Evolutionary conservation across 2,113 vertebrate species (phyloP).

Genomic region (Aegotheles bennettii): DNA sequence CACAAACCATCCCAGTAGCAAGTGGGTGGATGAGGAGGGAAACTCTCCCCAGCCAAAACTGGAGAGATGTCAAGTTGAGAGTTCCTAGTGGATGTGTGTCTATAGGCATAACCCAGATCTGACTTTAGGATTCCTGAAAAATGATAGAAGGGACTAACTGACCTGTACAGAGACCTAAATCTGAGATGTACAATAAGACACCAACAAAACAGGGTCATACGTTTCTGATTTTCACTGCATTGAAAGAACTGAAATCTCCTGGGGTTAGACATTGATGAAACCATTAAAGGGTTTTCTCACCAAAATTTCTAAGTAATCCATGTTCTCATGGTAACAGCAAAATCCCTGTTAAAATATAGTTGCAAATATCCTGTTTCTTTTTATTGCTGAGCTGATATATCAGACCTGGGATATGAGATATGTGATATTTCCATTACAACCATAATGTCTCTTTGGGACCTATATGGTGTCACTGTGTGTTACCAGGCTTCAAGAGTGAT

Average conservation of each 20-base stretch:
- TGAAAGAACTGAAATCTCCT: not conserved
- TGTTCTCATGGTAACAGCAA: constrained; percentile 63
- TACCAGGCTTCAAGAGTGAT: constrained; percentile 13
- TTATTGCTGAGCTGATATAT: constrained; percentile 59
- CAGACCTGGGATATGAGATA: constrained; percentile 54
- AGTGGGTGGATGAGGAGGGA: not conserved
- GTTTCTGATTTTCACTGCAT: constrained; percentile 14
- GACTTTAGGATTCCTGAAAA: not conserved
- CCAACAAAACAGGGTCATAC: not conserved
- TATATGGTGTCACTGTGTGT: constrained; percentile 31
- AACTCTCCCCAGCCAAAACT: not conserved
- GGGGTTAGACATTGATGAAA: constrained; percentile 38
- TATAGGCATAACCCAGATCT: not conserved
- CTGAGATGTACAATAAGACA: not conserved
- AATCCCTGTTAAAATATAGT: constrained; percentile 59
- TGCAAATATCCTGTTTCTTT: constrained; percentile 69
- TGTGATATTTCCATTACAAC: constrained; percentile 63
- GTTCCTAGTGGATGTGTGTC: not conserved
- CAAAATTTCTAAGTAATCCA: constrained; percentile 54
- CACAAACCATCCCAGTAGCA: not conserved
- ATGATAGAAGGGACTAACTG: not conserved
- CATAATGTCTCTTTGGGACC: constrained; percentile 48
- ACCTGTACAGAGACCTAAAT: not conserved
- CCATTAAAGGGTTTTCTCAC: constrained; percentile 60
- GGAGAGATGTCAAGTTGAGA: not conserved